A percentile compares a stretch with the other conserved stretches of the same genome.
phyloP scores from a whole-genome alignment of 2,113 vertebrate species.

The Campylomormyrus numenius region DNA sequence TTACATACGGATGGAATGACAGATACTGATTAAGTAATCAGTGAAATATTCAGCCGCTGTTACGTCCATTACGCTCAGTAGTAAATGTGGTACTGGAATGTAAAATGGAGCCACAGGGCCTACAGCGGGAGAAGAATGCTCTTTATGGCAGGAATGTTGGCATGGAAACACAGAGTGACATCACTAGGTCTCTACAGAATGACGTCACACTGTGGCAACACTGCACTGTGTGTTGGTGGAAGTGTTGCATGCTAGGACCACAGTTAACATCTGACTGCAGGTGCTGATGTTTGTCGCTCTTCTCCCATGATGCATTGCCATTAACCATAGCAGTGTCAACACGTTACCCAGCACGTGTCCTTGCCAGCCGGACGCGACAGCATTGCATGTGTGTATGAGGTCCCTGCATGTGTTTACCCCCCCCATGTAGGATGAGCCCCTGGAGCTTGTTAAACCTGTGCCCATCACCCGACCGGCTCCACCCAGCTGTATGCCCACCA shows the following conservation, averaged over 20 bases:
- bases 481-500: slow-evolving; percentile 59
- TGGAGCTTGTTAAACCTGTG: slow-evolving; percentile 85
- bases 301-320: neutral
- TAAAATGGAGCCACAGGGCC: neutral
- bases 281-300: slow-evolving; percentile 11
- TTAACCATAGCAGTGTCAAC: slow-evolving; percentile 2
- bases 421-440: slow-evolving; percentile 68
- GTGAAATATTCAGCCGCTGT: neutral
- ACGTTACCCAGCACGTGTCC: neutral
- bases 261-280: neutral
- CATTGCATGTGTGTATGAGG: slow-evolving; percentile 62
- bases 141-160: neutral
- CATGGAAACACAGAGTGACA: neutral
- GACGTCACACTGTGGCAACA: slow-evolving; percentile 24
- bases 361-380: slow-evolving; percentile 33
- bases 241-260: slow-evolving; percentile 21
- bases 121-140: neutral
- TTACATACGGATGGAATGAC: neutral
- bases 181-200: neutral
- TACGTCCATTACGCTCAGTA: neutral
- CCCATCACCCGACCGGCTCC: slow-evolving; percentile 68
- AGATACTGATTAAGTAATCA: neutral
- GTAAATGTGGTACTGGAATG: neutral
- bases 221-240: neutral
- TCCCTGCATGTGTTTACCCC: slow-evolving; percentile 63